Evolutionary conservation across 2,888 invertebrate genomes (phyloP), one percentile per base, ranked within the genome.

Genomic region (Escarpia spicata): DNA sequence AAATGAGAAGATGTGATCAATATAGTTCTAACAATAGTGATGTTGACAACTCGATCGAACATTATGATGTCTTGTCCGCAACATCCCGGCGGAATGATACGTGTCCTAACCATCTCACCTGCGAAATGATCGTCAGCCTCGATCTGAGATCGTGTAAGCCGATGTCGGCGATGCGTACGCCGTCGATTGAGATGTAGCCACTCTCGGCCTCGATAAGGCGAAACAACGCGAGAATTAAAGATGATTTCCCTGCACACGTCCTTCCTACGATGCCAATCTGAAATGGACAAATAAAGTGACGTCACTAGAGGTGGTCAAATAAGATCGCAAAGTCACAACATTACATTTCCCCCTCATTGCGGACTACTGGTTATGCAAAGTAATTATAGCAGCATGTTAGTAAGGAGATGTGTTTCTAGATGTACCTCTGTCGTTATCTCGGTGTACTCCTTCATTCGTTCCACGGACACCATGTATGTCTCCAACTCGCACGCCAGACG

Each of bases 61-160:
- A 52, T 12, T 9, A 52, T 52, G 52, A 52, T 12, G 12, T 12
- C 0, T 3, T 12, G 12, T 52, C 52, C 3, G 52, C 52, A 9
- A 52, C 3, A 52, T 52, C 52, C 52, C 12, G 9, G 3, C 75
- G 75, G 75, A 75, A 26, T 15, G 75, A 75, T 75, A 75, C 26
- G 26, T 26, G 75, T 75, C 75, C 75, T 26, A 26, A 19, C 75
- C 75, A 26, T 75, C 91, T n/a, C 58, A 92, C 95, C 97, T 98
- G 98, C 58, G 96, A 96, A 92, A 96, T 95, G 58, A 96, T 95
- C 43, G 95, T 96, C n/a, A 96, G 93, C 92, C 95, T 94, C 90
- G 94, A 94, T 75, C 95, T 93, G n/a, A 96, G 94, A 91, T 98
- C 98, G 95, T 97, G 97, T 9, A 98, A 97, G 0, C 98, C 98